Conservation (phyloP, 2,113 vertebrate genomes). For the Seriola dumerili region DNA sequence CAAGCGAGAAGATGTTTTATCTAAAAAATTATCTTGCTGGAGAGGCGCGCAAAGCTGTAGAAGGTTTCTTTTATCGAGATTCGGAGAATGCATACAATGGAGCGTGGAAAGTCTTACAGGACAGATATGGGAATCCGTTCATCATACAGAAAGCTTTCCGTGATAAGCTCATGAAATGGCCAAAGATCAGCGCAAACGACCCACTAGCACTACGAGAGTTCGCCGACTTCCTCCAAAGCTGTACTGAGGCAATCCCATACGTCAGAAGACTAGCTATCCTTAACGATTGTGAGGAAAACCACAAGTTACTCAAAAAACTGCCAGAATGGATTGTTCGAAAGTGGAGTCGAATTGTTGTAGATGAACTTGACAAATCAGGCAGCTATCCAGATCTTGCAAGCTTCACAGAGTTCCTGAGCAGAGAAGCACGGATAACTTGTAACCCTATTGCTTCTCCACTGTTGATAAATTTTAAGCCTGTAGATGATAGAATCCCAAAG, state of each 20-base stretch:
- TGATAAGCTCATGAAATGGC: not conserved
- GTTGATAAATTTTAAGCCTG: not conserved
- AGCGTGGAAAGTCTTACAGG: constrained; percentile 29
- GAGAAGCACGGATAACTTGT: constrained; percentile 34
- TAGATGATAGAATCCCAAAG: too few relatives aligned
- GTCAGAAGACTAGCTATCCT: constrained; percentile 39
- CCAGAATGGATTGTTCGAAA: constrained; percentile 35
- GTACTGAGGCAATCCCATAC: constrained; percentile 23
- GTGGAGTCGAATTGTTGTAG: constrained; percentile 34
- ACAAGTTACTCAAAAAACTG: constrained; percentile 52
- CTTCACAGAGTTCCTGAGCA: constrained; percentile 22
- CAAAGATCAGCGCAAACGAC: constrained; percentile 38
- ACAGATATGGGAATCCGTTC: constrained; percentile 2
- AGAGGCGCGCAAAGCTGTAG: constrained; percentile 36
- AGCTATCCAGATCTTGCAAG: constrained; percentile 20
- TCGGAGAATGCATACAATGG: constrained; percentile 42
- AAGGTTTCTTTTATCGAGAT: constrained; percentile 45
- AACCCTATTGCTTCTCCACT: constrained; percentile 23
- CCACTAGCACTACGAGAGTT: constrained; percentile 21
- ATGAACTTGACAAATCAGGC: constrained; percentile 35
- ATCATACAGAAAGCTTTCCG: not conserved
- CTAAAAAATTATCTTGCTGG: constrained; percentile 44
- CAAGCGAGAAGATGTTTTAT: constrained; percentile 58
- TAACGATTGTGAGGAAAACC: constrained; percentile 46
- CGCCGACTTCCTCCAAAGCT: constrained; percentile 33